phyloP scores from a whole-genome alignment of 1,140 invertebrate genomes.

The Amphibalanus amphitrite region DNA sequence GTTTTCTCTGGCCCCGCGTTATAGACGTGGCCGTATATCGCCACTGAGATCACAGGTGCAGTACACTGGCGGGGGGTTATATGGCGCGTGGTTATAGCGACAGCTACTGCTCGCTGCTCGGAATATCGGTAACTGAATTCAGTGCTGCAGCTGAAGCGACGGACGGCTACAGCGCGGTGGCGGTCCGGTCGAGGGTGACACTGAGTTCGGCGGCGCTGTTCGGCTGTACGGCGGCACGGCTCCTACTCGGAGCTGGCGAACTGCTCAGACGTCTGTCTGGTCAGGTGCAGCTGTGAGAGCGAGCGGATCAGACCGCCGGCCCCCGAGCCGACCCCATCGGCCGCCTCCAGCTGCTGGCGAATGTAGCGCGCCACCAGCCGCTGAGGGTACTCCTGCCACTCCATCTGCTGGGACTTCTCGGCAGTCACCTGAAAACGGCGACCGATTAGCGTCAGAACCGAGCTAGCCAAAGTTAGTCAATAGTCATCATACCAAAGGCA shows the following conservation, averaged over 20 bases:
- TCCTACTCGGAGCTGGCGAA: slow-evolving; percentile 24
- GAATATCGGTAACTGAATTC: too few species aligned
- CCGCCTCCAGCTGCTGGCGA: slow-evolving; percentile 44
- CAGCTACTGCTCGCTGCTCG: too few species aligned
- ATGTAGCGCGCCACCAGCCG: slow-evolving; percentile 74
- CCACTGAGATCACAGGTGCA: too few species aligned
- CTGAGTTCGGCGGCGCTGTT: too few species aligned
- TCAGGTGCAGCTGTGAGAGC: slow-evolving; percentile 38
- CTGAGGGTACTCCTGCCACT: slow-evolving; percentile 86
- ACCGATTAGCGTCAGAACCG: not conserved
- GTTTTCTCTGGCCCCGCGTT: too few species aligned
- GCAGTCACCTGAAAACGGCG: slow-evolving; percentile 45
- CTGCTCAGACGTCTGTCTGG: slow-evolving; percentile 32
- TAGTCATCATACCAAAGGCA: not conserved
- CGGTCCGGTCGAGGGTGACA: too few species aligned
- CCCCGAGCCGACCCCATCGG: not conserved
- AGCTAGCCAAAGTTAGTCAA: not conserved
- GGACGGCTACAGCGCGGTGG: too few species aligned
- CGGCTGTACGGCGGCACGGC: too few species aligned
- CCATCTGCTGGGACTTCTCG: slow-evolving; percentile 71
- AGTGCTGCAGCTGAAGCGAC: too few species aligned
- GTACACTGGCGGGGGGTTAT: too few species aligned
- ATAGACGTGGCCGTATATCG: too few species aligned
- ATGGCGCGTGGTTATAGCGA: too few species aligned
- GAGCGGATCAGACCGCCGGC: slow-evolving; percentile 34